Conservation (phyloP, 2,113 vertebrate species). For the Ictalurus furcatus region DNA sequence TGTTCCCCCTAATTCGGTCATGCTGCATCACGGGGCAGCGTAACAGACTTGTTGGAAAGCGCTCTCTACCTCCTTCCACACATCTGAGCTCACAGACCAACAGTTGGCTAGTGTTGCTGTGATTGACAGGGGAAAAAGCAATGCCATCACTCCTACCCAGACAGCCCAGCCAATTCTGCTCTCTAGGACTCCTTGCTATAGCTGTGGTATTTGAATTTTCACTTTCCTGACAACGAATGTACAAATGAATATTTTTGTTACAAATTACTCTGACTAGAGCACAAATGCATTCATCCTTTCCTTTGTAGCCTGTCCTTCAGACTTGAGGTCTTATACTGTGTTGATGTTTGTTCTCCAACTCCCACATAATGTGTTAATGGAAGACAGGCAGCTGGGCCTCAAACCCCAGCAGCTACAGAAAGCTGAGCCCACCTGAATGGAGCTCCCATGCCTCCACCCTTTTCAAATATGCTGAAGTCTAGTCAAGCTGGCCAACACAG, state of each 20-base stretch:
- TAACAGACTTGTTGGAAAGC: not conserved
- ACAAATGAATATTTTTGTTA: not conserved
- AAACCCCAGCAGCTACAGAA: conserved; percentile 10
- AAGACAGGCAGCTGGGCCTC: conserved; percentile 27
- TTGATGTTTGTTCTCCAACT: not conserved
- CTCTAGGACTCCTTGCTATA: not conserved
- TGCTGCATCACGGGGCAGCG: not conserved
- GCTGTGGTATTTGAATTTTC: not conserved
- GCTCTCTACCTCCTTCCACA: not conserved
- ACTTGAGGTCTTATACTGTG: not conserved
- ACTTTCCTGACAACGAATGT: not conserved
- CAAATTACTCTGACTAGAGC: not conserved
- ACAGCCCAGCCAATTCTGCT: not conserved
- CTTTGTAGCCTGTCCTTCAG: not conserved
- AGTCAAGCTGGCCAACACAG: conserved; percentile 52
- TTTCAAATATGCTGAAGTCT: conserved; percentile 42
- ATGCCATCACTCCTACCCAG: too few relatives aligned
- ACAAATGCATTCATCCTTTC: not conserved
- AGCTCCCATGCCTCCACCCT: conserved; percentile 40
- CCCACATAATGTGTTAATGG: conserved; percentile 10
- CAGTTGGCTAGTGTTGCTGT: not conserved
- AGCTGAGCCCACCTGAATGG: conserved; percentile 43
- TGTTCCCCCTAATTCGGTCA: not conserved
- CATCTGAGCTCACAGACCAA: not conserved
- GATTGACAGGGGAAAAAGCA: not conserved